Evolutionary conservation across 2,888 invertebrate genomes (phyloP), one percentile per base, ranked within the genome.

Genomic region (Gari tellinella): DNA sequence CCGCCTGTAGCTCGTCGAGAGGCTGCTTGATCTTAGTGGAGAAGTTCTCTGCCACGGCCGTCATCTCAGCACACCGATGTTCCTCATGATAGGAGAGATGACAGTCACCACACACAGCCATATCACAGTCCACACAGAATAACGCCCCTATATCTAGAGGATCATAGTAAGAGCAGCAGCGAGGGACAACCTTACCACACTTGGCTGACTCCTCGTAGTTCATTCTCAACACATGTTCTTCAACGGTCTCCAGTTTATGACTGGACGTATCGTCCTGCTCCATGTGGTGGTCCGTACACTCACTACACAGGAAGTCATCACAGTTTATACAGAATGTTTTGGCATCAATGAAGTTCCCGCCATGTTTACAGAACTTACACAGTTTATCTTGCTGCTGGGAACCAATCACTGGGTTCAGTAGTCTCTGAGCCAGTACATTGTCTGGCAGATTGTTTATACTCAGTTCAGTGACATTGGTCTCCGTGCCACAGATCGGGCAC

Each of bases 81-180:
- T 83, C 80, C 7, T 73, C 73, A 58, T 88, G 86, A 23, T 76
- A 65, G 1, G 65, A 72, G 2, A 70, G 67, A 56, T 87, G 85
- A 64, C 88, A 88, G 65, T 87, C 87, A 0, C 80, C 79, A 72
- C 88, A 88, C 10, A 86, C 70, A 0, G 84, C 78, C 51, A 76
- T 78, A 49, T 88, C 87, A 67, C 88, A 88, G 70, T 87, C 86
- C 23, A 88, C 85, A 72, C 88, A 88, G 61, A 83, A 87, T 64
- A 82, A 65, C 52, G 86, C 79, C 53, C 86, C 86, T 38, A 87
- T 86, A 61, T 88, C 87, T n/a, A 84, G 78, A 21, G 84, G 82
- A 62, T 88, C 88, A 48, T 87, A 88, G 48, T 72, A 74, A 17
- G 74, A 70, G 57, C 88, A 88, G 72, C 88, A 88, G 14, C 72